These are phyloP conservation scores for Bombus difficillimus DNA, from an alignment of 1,140 invertebrate species.

Conservation along the genomic window DNA sequence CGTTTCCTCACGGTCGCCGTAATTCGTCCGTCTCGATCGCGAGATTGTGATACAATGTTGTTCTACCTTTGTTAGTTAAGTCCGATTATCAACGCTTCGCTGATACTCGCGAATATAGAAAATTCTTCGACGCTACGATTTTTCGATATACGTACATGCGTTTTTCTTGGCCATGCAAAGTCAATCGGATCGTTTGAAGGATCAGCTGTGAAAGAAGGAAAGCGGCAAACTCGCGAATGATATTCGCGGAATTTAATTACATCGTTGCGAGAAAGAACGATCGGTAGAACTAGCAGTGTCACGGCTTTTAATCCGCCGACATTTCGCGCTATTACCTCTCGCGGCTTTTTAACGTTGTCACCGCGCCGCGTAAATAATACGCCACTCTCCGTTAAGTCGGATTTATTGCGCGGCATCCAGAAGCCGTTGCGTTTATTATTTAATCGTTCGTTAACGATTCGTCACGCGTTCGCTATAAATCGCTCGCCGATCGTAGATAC, in stretches of 20 bases:
- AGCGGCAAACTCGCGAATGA: constrained; percentile 44
- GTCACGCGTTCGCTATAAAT: constrained; percentile 27
- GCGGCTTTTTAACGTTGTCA: constrained; percentile 65
- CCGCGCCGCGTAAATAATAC: constrained; percentile 61
- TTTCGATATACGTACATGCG: neutral
- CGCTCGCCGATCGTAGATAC: constrained; percentile 2
- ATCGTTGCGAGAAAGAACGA: constrained; percentile 57
- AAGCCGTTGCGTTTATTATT: constrained; percentile 51
- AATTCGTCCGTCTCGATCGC: neutral
- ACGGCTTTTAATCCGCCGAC: constrained; percentile 67
- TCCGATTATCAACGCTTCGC: too few species aligned
- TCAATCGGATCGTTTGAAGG: neutral
- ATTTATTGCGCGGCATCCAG: constrained; percentile 52
- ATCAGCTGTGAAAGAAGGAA: neutral
- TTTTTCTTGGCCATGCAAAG: neutral
- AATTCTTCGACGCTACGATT: neutral
- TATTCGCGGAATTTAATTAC: constrained; percentile 60
- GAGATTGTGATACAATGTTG: too few species aligned
- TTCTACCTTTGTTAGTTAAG: too few species aligned
- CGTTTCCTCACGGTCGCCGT: neutral
- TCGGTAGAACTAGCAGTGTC: constrained; percentile 66
- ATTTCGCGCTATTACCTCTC: constrained; percentile 55
- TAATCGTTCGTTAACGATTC: constrained; percentile 63
- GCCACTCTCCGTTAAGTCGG: constrained; percentile 58
- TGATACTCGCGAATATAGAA: too few species aligned